Evolutionary conservation across 1,140 invertebrate genomes (phyloP), one percentile per base, ranked within the genome.

Genomic region (Pachypeltis micranthus): DNA sequence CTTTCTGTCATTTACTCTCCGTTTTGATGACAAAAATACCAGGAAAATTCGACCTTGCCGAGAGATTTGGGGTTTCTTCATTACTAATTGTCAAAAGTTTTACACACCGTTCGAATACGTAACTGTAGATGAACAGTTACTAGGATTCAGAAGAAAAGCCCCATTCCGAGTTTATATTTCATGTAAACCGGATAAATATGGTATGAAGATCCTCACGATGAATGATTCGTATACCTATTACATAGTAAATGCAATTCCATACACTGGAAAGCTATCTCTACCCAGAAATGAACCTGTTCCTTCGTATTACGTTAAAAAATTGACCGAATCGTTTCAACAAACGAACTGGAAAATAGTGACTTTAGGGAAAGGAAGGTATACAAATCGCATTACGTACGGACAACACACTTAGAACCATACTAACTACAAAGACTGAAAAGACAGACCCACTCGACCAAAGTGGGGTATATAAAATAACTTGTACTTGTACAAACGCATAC

Each of bases 121-220:
- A 24, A 64, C 64, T 14, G 58, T 65, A 27, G 59, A 65, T 31
- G 64, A 65, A 54, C 59, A 65, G 47, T 51, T 51, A 51, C 47
- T 51, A 16, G 47, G 47, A 51, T 51, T 51, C 47, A 51, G 47
- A 51, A 21, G 47, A 51, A 10, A 51, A 4, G 47, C 47, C 10
- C 10, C 59, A 26, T 75, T 77, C 61, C 67, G 70, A 47, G 71
- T 75, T 59, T 77, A 77, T 63, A 77, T 79, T 61, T 73, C 76
- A 31, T 70, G 70, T 31, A 79, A 80, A 71, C 76, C 77, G 1
- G 70, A 69, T 44, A 77, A 76, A 63, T 77, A 74, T 68, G 78
- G 77, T 1, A 63, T 80, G 24, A 78, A 78, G 71, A 70, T 76
- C 47, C 31, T 71, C 27, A 67, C 63, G 31, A 65, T 75, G 26